Conservation (phyloP, 2,888 invertebrate species). For the Luffia ferchaultella region DNA sequence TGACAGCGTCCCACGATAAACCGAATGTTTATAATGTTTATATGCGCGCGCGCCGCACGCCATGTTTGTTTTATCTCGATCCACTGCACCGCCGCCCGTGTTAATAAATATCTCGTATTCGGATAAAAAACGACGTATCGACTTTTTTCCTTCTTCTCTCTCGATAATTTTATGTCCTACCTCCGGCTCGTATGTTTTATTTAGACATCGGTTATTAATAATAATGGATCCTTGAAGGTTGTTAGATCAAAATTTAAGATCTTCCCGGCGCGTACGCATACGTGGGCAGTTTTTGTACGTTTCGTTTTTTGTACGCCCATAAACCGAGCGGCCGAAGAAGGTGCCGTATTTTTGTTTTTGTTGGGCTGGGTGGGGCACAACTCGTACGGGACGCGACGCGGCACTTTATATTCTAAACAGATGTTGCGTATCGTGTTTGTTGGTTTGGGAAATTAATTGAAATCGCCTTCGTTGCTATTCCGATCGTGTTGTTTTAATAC, state of each 20-base stretch:
- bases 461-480: conserved; percentile 50
- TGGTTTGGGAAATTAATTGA: conserved; percentile 53
- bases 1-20: conserved; percentile 66
- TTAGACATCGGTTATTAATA: conserved; percentile 62
- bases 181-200: conserved; percentile 44
- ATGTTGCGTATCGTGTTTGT: conserved; percentile 44
- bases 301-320: conserved; percentile 39
- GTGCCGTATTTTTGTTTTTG: conserved; percentile 44
- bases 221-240: conserved; percentile 54
- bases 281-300: conserved; percentile 42
- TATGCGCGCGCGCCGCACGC: conserved; percentile 56
- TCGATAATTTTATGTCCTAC: conserved; percentile 36
- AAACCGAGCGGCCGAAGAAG: conserved; percentile 21
- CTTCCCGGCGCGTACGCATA: conserved; percentile 23
- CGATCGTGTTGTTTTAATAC: conserved; percentile 6
- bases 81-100: conserved; percentile 46
- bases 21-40: conserved; percentile 56
- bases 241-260: conserved; percentile 60
- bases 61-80: conserved; percentile 66
- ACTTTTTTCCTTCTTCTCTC: conserved; percentile 34
- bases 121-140: conserved; percentile 26
- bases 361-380: conserved; percentile 34
- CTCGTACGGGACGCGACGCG: conserved; percentile 30
- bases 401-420: conserved; percentile 62
- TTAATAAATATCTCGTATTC: conserved; percentile 61